Percentiles rank a stretch among this genome's conserved stretches.
Conservation (phyloP, 2,888 invertebrate genomes). For the Axea sp. region DNA sequence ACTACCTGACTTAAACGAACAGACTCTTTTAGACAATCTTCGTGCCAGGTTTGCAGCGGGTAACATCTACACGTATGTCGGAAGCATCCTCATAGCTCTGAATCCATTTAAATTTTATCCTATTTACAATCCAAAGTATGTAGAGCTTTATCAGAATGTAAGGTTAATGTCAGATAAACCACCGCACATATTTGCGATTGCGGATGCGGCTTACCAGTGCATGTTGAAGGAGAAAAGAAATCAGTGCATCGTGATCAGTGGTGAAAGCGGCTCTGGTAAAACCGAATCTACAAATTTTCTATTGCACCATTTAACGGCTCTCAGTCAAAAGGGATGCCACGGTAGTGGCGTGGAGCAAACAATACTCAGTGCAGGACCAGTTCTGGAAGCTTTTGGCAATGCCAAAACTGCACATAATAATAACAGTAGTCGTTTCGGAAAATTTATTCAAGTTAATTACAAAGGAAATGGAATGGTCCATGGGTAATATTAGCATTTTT, state of each 20-base stretch:
- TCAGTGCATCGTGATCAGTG: conserved; percentile 97
- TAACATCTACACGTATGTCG: conserved; percentile 97
- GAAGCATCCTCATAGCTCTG: conserved; percentile 96
- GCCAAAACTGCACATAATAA: conserved; percentile 98
- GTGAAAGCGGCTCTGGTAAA: conserved; percentile 97
- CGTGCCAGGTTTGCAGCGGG: conserved; percentile 92
- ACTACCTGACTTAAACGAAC: conserved; percentile 96
- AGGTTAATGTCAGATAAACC: conserved; percentile 94
- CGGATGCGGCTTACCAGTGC: conserved; percentile 95
- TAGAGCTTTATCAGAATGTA: conserved; percentile 96
- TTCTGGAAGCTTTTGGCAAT: conserved; percentile 98
- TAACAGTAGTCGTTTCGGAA: conserved; percentile 97
- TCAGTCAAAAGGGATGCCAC: conserved; percentile 95
- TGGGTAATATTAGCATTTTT: conserved; percentile 81
- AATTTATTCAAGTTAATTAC: conserved; percentile 98
- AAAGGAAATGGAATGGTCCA: conserved; percentile 99
- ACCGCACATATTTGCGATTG: conserved; percentile 98
- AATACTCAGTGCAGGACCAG: conserved; percentile 96
- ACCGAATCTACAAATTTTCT: conserved; percentile 98
- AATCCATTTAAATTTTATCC: conserved; percentile 97
- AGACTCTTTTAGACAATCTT: conserved; percentile 94
- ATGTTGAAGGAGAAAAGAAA: conserved; percentile 95
- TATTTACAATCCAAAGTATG: conserved; percentile 98
- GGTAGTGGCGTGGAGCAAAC: conserved; percentile 98
- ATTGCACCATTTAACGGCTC: conserved; percentile 95